Base-by-base conservation (phyloP, 2,888 invertebrate species). In the Timema podura region DNA sequence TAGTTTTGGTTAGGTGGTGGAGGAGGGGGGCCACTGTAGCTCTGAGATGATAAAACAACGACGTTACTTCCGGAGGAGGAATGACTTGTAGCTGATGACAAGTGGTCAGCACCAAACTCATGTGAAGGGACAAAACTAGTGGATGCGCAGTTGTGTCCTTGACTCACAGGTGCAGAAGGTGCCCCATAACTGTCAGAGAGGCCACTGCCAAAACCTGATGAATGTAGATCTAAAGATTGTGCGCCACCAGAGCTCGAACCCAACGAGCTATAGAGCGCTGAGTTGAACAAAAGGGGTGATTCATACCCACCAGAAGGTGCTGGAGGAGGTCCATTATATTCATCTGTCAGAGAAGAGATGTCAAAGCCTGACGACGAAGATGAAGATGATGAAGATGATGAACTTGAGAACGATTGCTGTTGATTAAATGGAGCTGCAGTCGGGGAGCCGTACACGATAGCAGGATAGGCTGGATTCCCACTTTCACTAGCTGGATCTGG, bases 401-500 rank as follows among this genome's bases (percentile, higher is more conserved):
- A 61, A 0, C 61, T 47, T 30, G 59, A 67, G 45, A 44, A 44
- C 9, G 61, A 61, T 11, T 61, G 61, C 13, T 30, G 45, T 16
- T 49, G 61, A 13, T 15, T 47, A 49, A 73, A 70, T 0, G 73
- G 72, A 16, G 64, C 61, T 5, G 71, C 70, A 46, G 72, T 67
- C 0, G 78, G 77, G 6, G 76, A 74, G 2, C 77, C 77, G 68
- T 77, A 77, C 45, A 76, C 77, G 30, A 79, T 78, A 5, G 76
- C 75, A 5, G 78, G 76, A 48, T 65, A 67, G 30, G 66, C 49
- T n/a, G 70, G 65, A 70, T 78, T 78, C 3, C 65, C 68, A 0
- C 76, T 77, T 2, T 79, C 77, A 49, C 78, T 64, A 82, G 72
- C 78, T 83, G 30, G 74, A 16, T 72, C 88, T 69, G 85, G 84